Percentiles rank a stretch among this genome's conserved stretches.
Evolutionary conservation across 2,113 vertebrate genomes (phyloP).

Genomic region (Lipophrys pholis): DNA sequence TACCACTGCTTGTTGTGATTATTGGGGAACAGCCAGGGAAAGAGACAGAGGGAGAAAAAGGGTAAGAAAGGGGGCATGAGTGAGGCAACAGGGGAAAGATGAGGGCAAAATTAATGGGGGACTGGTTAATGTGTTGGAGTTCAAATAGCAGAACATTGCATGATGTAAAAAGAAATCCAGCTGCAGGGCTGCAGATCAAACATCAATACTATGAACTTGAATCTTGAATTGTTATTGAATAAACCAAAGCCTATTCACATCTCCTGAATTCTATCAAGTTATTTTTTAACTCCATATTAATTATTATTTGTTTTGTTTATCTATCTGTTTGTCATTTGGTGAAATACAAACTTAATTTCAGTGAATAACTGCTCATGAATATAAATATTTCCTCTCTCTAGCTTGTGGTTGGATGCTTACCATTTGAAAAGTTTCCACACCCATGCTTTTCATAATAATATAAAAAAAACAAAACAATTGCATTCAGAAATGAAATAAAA

Average conservation of each 20-base stretch:
- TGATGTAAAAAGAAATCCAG: neutral
- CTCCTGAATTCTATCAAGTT: no score
- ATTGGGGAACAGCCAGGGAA: constrained; percentile 79
- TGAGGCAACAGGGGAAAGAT: constrained; percentile 16
- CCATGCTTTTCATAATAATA: neutral
- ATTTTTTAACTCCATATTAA: no score
- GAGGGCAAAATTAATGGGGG: constrained; percentile 40
- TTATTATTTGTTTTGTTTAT: no score
- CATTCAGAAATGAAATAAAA: constrained; percentile 90
- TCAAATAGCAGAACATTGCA: constrained; percentile 2
- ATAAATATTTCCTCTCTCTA: no score
- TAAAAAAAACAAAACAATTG: constrained; percentile 81
- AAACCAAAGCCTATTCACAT: no score
- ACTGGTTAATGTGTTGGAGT: constrained; percentile 16
- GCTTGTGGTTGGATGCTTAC: no score
- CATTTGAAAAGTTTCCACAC: no score
- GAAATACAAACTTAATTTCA: no score
- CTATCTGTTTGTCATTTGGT: no score
- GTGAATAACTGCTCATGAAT: no score
- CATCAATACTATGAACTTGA: neutral
- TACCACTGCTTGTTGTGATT: constrained; percentile 87
- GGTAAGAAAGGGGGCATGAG: constrained; percentile 35
- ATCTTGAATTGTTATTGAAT: no score
- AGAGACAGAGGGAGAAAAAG: constrained; percentile 26
- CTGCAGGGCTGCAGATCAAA: neutral